Evolutionary conservation across 53 echinoderm and acorn worm species (phyloP).

Genomic region (Paelopatides confundens): DNA sequence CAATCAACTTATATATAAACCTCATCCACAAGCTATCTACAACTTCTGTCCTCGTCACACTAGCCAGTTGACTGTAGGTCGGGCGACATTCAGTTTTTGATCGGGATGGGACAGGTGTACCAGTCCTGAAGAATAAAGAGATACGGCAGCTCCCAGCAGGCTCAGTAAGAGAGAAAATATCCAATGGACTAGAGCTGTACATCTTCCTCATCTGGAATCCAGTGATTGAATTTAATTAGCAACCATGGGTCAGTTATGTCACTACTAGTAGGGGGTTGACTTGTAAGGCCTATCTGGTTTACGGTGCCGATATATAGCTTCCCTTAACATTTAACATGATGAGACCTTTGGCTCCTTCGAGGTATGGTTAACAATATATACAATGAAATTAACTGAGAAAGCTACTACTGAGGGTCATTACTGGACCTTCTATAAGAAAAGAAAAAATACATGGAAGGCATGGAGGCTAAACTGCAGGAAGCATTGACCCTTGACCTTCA

Average conservation of each 20-base stretch:
- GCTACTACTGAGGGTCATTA: background rate
- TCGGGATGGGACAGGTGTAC: background rate
- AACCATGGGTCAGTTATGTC: constrained; percentile 29
- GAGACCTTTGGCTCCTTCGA: background rate
- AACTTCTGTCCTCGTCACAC: background rate
- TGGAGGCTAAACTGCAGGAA: background rate
- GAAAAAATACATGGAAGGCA: background rate
- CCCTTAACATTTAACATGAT: background rate
- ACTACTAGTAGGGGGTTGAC: constrained; percentile 15
- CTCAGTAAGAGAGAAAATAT: background rate
- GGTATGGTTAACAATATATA: background rate
- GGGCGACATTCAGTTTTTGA: no score
- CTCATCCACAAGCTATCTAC: background rate
- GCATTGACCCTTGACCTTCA: background rate
- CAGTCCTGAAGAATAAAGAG: background rate
- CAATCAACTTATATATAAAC: no score
- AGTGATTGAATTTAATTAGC: constrained; percentile 18
- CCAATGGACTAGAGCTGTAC: background rate
- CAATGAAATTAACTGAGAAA: background rate
- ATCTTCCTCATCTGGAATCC: constrained; percentile 1
- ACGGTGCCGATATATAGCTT: background rate
- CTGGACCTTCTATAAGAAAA: background rate
- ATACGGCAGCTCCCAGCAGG: constrained; percentile 13
- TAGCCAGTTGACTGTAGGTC: no score
- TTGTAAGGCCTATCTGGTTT: background rate